Percentiles rank a stretch among this genome's conserved stretches.
These are phyloP conservation scores for Drosophila limbata DNA, from an alignment of 2,888 invertebrate species.

Conservation along the genomic window DNA sequence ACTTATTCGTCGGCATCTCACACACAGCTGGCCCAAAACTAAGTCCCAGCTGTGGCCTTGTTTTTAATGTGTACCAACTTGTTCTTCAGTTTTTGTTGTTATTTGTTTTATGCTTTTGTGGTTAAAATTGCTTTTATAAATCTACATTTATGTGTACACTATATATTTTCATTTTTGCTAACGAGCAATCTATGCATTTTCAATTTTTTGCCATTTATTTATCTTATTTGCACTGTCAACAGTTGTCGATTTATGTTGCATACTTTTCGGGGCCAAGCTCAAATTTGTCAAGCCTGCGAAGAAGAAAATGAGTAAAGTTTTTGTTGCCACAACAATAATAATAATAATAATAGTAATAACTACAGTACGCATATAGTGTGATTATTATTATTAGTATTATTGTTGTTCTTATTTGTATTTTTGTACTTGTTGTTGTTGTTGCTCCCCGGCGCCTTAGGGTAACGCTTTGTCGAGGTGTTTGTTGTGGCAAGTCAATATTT, in stretches of 20 bases:
- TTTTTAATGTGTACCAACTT: slow-evolving; percentile 63
- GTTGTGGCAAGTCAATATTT: slow-evolving; percentile 52
- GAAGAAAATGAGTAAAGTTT: slow-evolving; percentile 70
- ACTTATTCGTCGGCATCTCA: slow-evolving; percentile 44
- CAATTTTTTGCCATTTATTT: slow-evolving; percentile 50
- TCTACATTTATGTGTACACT: slow-evolving; percentile 2
- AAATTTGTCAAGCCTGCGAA: slow-evolving; percentile 51
- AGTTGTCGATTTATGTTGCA: slow-evolving; percentile 47
- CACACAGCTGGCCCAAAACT: slow-evolving; percentile 31
- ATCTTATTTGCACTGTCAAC: slow-evolving; percentile 39
- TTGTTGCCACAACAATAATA: slow-evolving; percentile 34
- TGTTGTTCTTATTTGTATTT: slow-evolving; percentile 13
- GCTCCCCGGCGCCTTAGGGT: neutral
- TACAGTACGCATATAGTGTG: slow-evolving; percentile 33
- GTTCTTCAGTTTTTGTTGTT: slow-evolving; percentile 38
- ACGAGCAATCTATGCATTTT: slow-evolving; percentile 59
- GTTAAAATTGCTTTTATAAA: slow-evolving; percentile 38
- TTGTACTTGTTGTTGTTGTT: slow-evolving; percentile 18
- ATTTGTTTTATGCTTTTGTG: slow-evolving; percentile 34
- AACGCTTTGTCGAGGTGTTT: slow-evolving; percentile 32
- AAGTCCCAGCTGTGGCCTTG: slow-evolving; percentile 61
- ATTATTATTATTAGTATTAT: slow-evolving; percentile 49
- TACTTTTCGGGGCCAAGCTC: slow-evolving; percentile 18
- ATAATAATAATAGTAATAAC: slow-evolving; percentile 42
- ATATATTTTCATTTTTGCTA: slow-evolving; percentile 44